Base-by-base conservation (phyloP, 2,797 vertebrate genomes). In the Thalassophryne amazonica region DNA sequence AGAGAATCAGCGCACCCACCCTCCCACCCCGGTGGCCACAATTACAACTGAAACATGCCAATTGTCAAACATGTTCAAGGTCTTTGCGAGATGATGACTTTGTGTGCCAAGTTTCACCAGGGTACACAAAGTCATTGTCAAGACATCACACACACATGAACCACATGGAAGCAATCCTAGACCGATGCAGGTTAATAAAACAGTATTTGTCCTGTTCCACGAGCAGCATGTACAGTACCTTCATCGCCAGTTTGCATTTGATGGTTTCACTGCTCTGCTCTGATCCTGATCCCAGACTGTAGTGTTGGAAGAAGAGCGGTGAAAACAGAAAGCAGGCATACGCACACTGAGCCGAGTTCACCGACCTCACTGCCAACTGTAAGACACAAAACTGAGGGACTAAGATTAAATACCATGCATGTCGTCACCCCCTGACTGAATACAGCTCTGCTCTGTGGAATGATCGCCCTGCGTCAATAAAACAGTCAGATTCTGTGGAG, bases 321-420 rank as follows among this genome's bases (percentile, higher is more conserved):
- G 93, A 91, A 88, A 99, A 98, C 68, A 93, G 81, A 71, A 98
- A 82, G 30, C 79, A 95, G 2, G 87, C 92, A 7, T 97, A 99
- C 0, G 94, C 94, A 23, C 96, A 98, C 21, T 92, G 91, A 38
- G 91, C 86, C 9, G 91, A 88, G 68, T 93, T 98, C 68, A 97
- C 91, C 10, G 93, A 86, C 59, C 94, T 92, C 36, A 99, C 56
- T 2, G 93, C 91, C 88, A 99, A 86, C 97, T 99, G 66, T 17
- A 56, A 57, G 1, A 55, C 23, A 60, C 4, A 43, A 38, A 3
- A 38, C 1, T 65, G 4, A 46, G 6, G 27, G 11, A 11, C 25
- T 27, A 11, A 48, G 16, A 25, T 5, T 21, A 25, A 15, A 11
- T 17, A 12, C 12, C 4, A 11, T 25, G 6, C 6, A 13, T 5